A percentile compares a stretch with the other conserved stretches of the same genome.
Conservation (phyloP, 1,140 invertebrate species). For the Drosophila littoralis region DNA sequence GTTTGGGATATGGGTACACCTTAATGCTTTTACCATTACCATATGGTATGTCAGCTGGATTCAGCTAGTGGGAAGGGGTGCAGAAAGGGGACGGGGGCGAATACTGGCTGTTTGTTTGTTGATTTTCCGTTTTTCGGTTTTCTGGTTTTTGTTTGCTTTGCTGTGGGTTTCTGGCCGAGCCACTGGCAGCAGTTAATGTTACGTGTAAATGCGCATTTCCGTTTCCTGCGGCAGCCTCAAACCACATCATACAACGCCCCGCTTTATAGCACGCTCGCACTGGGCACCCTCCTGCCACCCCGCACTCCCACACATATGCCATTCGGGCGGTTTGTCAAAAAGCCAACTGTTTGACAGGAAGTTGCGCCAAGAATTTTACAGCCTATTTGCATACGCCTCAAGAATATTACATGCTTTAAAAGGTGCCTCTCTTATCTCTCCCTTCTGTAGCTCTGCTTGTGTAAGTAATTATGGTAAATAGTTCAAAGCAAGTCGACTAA, state of each 20-base stretch:
- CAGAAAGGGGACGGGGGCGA: neutral
- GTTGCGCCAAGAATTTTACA: conserved; percentile 59
- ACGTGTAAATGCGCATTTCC: conserved; percentile 82
- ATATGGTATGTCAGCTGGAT: conserved; percentile 40
- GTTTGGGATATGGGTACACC: conserved; percentile 46
- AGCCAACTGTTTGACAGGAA: conserved; percentile 78
- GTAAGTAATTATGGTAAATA: conserved; percentile 37
- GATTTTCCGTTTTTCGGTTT: conserved; percentile 74
- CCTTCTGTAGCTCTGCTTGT: neutral
- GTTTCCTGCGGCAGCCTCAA: conserved; percentile 58
- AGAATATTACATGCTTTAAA: conserved; percentile 23
- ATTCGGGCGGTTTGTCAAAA: conserved; percentile 62
- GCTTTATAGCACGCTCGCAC: neutral
- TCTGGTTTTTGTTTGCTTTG: conserved; percentile 68
- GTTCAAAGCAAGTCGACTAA: neutral
- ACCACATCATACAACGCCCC: conserved; percentile 20
- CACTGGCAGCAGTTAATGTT: conserved; percentile 76
- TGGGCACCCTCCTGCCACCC: neutral
- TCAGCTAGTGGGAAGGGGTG: neutral
- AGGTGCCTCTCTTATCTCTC: neutral
- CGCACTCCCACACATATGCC: conserved; percentile 29
- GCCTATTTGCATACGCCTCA: conserved; percentile 59
- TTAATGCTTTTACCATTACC: conserved; percentile 80
- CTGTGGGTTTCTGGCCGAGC: conserved; percentile 42
- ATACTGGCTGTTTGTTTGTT: conserved; percentile 67